Evolutionary conservation across 2,797 vertebrate genomes (phyloP), one percentile per base, ranked within the genome.

Genomic region (Phrynocephalus guinanensis): DNA sequence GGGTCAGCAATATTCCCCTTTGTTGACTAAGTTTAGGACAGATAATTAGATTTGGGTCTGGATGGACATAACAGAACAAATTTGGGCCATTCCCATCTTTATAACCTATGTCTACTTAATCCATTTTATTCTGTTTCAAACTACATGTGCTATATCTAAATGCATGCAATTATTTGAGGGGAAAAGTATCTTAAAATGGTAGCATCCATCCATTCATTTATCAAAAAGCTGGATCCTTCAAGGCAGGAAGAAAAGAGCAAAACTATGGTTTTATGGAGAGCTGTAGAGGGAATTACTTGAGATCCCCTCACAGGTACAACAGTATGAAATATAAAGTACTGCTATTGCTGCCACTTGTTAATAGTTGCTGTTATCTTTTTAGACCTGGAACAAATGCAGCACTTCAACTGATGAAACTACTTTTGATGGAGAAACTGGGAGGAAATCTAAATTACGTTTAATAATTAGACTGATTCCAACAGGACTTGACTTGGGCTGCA

Each of bases 181-280:
- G 16, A 18, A 52, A 52, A 11, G 6, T 44, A 3, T 52, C 52
- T 52, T 52, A 52, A 52, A 52, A 52, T 52, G 52, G 52, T 52
- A 11, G 52, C 52, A 52, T 52, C 52, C 52, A 84, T 91, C 63
- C 50, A 81, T 87, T 82, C 26, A 77, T 60, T 83, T 20, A 73
- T 44, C 33, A 33, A 71, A 79, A 66, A 82, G 1, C n/a, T 89
- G 44, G 56, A 81, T 70, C 48, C 4, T 79, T 83, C 56, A 33
- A 81, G 52, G 68, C 48, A 60, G 24, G 30, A 0, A 52, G 63
- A 82, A 71, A 78, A 79, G n/a, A 79, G 63, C 73, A 73, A 71
- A 79, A 85, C 76, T 56, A 18, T 38, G 13, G 60, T 83, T 52
- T 83, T 9, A 18, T 66, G 67, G n/a, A 73, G 70, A 70, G 33